These are phyloP conservation scores for Telmatherina bonti DNA, from an alignment of 2,797 vertebrate genomes.

Conservation along the genomic window DNA sequence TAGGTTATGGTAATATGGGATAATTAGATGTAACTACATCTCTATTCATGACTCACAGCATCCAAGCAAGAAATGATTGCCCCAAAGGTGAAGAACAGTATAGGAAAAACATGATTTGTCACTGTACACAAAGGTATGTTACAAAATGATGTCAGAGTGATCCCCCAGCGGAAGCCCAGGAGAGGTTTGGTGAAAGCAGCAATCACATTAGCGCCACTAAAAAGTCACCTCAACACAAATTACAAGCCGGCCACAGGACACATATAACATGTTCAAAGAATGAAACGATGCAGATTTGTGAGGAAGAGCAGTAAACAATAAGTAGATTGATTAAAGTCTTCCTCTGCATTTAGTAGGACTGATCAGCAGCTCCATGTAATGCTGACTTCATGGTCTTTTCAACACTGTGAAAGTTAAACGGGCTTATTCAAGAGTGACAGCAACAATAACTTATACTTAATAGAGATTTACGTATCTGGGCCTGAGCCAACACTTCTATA, in stretches of 20 bases:
- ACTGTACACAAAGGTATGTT: neutral
- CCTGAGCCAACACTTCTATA: conserved; percentile 17
- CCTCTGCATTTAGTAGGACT: neutral
- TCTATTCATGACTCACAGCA: neutral
- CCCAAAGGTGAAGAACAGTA: neutral
- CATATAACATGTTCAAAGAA: neutral
- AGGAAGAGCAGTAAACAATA: neutral
- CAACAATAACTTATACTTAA: neutral
- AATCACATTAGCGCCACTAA: too few species aligned
- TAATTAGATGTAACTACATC: neutral
- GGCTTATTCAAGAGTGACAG: neutral
- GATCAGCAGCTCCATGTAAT: neutral
- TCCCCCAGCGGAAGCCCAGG: neutral
- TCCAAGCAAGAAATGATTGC: conserved; percentile 2
- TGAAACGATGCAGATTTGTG: neutral
- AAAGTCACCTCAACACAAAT: too few species aligned
- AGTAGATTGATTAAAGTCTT: neutral
- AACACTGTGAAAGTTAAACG: neutral
- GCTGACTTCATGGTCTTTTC: neutral
- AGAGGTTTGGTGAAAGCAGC: too few species aligned
- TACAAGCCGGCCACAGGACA: neutral
- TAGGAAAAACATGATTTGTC: too few species aligned
- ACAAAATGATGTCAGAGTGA: neutral
- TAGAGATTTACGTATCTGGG: conserved; percentile 9
- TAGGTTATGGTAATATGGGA: neutral